Evolutionary conservation across 2,113 vertebrate species (phyloP).

Genomic region (Chloropsis hardwickii): DNA sequence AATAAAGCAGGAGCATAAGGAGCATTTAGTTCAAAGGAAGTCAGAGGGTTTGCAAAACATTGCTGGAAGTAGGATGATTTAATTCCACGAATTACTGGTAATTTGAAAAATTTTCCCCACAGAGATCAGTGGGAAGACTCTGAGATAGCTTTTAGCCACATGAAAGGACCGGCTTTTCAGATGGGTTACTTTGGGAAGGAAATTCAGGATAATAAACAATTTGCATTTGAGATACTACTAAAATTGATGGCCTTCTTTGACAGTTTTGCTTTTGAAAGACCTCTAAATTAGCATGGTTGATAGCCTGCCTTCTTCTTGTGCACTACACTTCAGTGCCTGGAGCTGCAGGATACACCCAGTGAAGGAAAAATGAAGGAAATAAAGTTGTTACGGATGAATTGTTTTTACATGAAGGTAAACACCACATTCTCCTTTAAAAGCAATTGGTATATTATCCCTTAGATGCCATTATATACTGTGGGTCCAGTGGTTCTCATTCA

Average conservation of each 20-base stretch:
- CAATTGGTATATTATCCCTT: neutral
- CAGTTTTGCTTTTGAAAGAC: neutral
- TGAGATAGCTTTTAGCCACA: neutral
- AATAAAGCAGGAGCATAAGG: neutral
- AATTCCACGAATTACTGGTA: neutral
- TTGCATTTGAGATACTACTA: neutral
- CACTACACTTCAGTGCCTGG: neutral
- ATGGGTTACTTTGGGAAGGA: neutral
- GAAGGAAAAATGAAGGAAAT: neutral
- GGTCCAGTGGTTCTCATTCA: neutral
- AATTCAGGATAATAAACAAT: neutral
- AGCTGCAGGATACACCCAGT: neutral
- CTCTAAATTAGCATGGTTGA: neutral
- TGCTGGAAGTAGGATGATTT: neutral
- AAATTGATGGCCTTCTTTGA: neutral
- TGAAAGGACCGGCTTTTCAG: neutral
- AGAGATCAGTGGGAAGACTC: neutral
- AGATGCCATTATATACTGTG: neutral
- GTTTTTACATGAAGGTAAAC: neutral
- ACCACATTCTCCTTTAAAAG: neutral
- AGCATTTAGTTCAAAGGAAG: constrained; percentile 6
- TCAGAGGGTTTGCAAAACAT: neutral
- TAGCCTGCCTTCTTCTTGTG: neutral
- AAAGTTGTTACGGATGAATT: neutral
- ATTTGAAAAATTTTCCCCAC: neutral